These are phyloP conservation scores for Nixonia krombeini DNA, from an alignment of 1,140 invertebrate genomes.

Conservation along the genomic window DNA sequence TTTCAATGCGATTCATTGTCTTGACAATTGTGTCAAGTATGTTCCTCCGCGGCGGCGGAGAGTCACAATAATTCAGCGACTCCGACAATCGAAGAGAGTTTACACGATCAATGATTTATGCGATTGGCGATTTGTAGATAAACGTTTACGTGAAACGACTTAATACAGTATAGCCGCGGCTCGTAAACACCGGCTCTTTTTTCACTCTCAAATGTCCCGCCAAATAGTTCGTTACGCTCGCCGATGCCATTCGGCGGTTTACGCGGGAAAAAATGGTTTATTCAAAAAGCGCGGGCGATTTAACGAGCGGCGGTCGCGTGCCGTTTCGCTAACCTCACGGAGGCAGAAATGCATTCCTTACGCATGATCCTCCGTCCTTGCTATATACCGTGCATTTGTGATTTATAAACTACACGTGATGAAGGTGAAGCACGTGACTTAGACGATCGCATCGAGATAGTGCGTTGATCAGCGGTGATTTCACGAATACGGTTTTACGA, in stretches of 20 bases:
- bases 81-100: background rate
- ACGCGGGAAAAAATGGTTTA: background rate
- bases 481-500: background rate
- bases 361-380: conserved; percentile 7
- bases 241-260: too few species aligned
- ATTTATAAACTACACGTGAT: conserved; percentile 1
- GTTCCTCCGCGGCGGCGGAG: background rate
- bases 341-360: background rate
- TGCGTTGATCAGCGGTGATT: too few species aligned
- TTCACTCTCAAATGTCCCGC: background rate
- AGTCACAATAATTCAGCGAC: background rate
- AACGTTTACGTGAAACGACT: background rate
- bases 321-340: background rate
- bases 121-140: background rate
- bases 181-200: too few species aligned
- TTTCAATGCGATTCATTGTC: background rate
- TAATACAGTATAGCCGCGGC: too few species aligned
- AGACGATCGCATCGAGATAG: background rate
- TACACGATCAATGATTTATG: background rate
- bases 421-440: conserved; percentile 5
- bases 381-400: conserved; percentile 2
- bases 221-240: background rate
- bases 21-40: background rate
- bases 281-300: background rate
- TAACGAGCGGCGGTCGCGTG: background rate